Percentiles rank a stretch among this genome's conserved stretches.
These are phyloP conservation scores for Acanthococcus lagerstroemiae DNA, from an alignment of 2,888 invertebrate species.

Conservation along the genomic window DNA sequence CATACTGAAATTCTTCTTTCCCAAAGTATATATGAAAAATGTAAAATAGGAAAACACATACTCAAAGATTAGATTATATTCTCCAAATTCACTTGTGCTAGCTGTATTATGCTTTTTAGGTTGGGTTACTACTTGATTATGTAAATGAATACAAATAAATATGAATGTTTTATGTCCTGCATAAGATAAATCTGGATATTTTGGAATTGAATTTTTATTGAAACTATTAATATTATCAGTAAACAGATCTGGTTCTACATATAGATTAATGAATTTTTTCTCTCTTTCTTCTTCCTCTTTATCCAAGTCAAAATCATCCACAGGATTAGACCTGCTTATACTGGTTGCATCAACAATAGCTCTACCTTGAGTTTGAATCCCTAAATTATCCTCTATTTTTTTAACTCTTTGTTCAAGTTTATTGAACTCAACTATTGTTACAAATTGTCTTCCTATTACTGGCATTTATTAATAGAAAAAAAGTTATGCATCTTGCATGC, in stretches of 20 bases:
- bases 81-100: neutral
- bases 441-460: neutral
- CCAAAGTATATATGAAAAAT: conserved; percentile 1
- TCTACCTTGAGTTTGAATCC: conserved; percentile 3
- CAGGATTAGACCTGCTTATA: too few relatives aligned
- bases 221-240: neutral
- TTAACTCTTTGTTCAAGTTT: conserved; percentile 12
- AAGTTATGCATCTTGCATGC: neutral
- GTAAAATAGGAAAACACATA: conserved; percentile 5
- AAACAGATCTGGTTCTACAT: conserved; percentile 1
- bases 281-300: conserved; percentile 5
- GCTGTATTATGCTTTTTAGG: neutral
- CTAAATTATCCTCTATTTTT: conserved; percentile 9
- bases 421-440: neutral
- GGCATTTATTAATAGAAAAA: conserved; percentile 3
- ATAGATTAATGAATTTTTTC: conserved; percentile 9
- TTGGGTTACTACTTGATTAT: neutral
- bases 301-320: neutral
- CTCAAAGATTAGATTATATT: neutral
- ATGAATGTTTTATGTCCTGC: conserved; percentile 1
- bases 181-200: conserved; percentile 1
- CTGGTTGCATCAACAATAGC: neutral
- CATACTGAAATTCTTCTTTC: neutral
- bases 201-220: conserved; percentile 9
- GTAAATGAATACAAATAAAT: conserved; percentile 10